A percentile compares a stretch with the other conserved stretches of the same genome.
Evolutionary conservation across 2,113 vertebrate species (phyloP).

Genomic region (Indicator indicator): DNA sequence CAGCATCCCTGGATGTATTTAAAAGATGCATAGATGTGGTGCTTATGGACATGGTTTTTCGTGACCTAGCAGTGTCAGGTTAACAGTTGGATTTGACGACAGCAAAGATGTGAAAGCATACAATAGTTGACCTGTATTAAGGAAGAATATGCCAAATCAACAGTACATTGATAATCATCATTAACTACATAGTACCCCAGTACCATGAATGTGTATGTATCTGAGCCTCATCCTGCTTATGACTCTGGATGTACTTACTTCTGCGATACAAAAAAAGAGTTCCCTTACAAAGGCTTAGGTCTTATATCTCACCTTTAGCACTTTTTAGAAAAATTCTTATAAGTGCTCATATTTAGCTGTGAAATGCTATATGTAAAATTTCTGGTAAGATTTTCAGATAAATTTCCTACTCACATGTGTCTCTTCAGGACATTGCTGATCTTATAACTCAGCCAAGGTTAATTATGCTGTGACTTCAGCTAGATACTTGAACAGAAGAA

Average conservation of each 20-base stretch:
- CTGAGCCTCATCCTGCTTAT: not conserved
- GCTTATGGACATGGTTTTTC: no score
- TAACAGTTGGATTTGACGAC: no score
- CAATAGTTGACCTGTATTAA: not conserved
- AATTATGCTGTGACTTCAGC: conserved; percentile 6
- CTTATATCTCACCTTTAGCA: not conserved
- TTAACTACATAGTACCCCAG: not conserved
- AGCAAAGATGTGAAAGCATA: not conserved
- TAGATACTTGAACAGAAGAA: not conserved
- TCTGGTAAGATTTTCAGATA: not conserved
- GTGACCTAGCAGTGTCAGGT: no score
- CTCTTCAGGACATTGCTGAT: not conserved
- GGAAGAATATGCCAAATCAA: not conserved
- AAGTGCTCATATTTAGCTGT: not conserved
- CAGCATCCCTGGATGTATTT: no score
- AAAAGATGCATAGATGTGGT: no score
- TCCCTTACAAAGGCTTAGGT: not conserved
- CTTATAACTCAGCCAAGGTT: not conserved
- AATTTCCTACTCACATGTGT: not conserved
- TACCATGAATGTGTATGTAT: not conserved
- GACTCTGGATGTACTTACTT: not conserved
- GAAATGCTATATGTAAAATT: not conserved
- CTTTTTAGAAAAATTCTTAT: not conserved
- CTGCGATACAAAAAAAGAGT: not conserved
- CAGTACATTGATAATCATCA: not conserved